Conservation (phyloP, 2,113 vertebrate genomes). For the Puma concolor region DNA sequence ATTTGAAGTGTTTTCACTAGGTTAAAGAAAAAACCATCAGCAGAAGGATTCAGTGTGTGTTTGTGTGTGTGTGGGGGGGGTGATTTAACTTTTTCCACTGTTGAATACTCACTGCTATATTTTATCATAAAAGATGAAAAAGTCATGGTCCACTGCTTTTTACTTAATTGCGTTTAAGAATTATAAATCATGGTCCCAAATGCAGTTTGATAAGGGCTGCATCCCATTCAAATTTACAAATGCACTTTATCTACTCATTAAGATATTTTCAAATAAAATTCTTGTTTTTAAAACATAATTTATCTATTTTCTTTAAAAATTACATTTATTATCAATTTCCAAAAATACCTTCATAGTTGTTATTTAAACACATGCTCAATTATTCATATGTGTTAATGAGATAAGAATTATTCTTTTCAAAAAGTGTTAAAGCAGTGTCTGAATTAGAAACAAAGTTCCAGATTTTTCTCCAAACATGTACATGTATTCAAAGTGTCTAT, state of each 20-base stretch:
- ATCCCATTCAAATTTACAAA: constrained; percentile 63
- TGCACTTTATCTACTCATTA: constrained; percentile 44
- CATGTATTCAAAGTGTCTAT: neutral
- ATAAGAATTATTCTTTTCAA: constrained; percentile 30
- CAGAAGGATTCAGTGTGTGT: constrained; percentile 33
- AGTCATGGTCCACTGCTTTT: constrained; percentile 19
- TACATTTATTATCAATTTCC: constrained; percentile 55
- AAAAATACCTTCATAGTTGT: constrained; percentile 59
- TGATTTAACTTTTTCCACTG: constrained; percentile 36
- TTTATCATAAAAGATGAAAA: constrained; percentile 61
- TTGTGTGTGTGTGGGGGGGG: neutral
- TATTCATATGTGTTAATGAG: constrained; percentile 45
- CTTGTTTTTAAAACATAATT: constrained; percentile 63
- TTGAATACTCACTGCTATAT: neutral
- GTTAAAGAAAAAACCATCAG: constrained; percentile 41
- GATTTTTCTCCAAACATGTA: neutral
- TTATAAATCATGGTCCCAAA: neutral
- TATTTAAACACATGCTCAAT: constrained; percentile 69
- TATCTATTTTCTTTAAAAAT: constrained; percentile 32
- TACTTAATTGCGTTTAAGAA: constrained; percentile 56
- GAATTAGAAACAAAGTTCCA: constrained; percentile 45
- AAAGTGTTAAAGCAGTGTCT: constrained; percentile 8
- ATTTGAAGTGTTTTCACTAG: constrained; percentile 25
- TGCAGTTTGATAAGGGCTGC: constrained; percentile 42
- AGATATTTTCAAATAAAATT: constrained; percentile 50